Conservation (phyloP, 2,113 vertebrate genomes). For the Petrocephalus zakoni region DNA sequence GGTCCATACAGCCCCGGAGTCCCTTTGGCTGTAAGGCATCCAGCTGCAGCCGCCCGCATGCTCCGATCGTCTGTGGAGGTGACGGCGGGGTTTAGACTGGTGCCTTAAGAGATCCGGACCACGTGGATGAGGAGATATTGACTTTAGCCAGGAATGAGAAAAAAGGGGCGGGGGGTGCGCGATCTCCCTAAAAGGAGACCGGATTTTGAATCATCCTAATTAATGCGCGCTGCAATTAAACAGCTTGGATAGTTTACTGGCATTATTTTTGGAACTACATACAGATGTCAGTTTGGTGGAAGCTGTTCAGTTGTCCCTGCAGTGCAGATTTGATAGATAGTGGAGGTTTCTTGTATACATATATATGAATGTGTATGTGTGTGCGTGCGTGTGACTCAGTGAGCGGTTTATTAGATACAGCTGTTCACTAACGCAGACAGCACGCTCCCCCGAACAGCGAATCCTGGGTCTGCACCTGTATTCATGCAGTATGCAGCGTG, state of each 20-base stretch:
- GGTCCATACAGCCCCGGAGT: conserved; percentile 37
- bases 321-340: not conserved
- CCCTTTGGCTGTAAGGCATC: not conserved
- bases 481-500: not conserved
- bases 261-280: not conserved
- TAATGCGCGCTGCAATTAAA: not conserved
- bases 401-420: not conserved
- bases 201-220: not conserved
- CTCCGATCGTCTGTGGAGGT: not conserved
- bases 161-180: not conserved
- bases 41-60: conserved; percentile 33
- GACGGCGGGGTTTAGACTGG: not conserved
- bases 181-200: not conserved
- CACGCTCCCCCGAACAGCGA: no score
- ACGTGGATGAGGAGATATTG: not conserved
- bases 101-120: not conserved
- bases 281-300: not conserved
- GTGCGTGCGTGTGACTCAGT: not conserved
- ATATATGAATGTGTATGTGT: not conserved
- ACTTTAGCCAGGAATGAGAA: not conserved
- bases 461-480: not conserved
- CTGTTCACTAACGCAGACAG: not conserved
- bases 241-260: not conserved
- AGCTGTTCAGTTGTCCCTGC: not conserved
- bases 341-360: not conserved